These are phyloP conservation scores for Protophormia terraenovae DNA, from an alignment of 2,888 invertebrate genomes.

Conservation along the genomic window DNA sequence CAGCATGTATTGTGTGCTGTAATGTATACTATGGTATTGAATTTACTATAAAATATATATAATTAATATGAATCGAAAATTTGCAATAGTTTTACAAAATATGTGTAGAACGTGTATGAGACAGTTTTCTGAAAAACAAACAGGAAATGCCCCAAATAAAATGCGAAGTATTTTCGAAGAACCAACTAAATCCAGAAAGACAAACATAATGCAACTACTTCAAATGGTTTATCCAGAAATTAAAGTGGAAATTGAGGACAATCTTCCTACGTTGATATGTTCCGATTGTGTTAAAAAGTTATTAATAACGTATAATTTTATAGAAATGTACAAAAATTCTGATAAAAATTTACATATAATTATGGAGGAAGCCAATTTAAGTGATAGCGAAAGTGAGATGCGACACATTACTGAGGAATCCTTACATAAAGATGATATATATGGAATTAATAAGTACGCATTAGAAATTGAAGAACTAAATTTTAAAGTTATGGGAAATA, in stretches of 20 bases:
- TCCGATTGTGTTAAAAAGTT: not conserved
- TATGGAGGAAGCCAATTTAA: not conserved
- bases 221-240: not conserved
- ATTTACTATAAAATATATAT: too few species aligned
- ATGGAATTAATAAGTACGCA: not conserved
- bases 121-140: not conserved
- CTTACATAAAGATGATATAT: not conserved
- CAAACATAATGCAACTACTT: not conserved
- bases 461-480: not conserved
- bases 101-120: not conserved
- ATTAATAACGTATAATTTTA: not conserved
- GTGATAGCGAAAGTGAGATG: too few species aligned
- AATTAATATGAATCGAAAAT: too few species aligned
- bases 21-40: too few species aligned
- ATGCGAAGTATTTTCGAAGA: not conserved
- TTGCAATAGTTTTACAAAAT: too few species aligned
- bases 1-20: too few species aligned
- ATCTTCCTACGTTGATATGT: not conserved
- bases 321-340: not conserved
- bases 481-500: not conserved
- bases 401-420: not conserved
- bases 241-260: not conserved
- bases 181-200: not conserved
- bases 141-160: not conserved
- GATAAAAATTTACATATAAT: not conserved